Conservation (phyloP, 2,113 vertebrate genomes). For the Paedocypris sp. region DNA sequence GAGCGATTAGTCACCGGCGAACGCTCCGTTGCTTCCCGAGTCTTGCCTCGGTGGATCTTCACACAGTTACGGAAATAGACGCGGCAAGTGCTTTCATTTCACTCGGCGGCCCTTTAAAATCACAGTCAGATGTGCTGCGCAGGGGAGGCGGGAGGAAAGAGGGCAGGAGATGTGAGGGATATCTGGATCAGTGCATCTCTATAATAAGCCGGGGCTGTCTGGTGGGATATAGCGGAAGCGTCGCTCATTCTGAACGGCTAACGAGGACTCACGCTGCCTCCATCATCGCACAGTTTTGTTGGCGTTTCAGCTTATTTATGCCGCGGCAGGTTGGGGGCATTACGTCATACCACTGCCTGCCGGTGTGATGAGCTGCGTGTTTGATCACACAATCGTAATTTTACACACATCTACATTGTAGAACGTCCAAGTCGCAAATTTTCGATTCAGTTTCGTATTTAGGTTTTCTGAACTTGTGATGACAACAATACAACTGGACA, state of each 20-base stretch:
- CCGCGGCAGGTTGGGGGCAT: too few species aligned
- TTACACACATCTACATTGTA: too few species aligned
- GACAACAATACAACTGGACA: too few species aligned
- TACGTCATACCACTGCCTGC: background rate
- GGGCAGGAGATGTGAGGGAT: constrained; percentile 21
- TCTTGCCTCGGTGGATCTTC: constrained; percentile 34
- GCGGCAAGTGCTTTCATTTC: constrained; percentile 38
- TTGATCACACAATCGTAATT: too few species aligned
- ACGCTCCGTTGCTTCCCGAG: constrained; percentile 24
- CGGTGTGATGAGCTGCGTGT: background rate
- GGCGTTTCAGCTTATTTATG: background rate
- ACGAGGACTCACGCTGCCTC: constrained; percentile 11
- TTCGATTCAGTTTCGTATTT: too few species aligned
- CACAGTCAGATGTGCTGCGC: constrained; percentile 30
- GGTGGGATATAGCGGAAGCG: constrained; percentile 29
- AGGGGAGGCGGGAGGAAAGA: constrained; percentile 5
- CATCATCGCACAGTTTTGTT: constrained; percentile 7
- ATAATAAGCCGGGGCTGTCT: constrained; percentile 29
- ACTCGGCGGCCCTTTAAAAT: constrained; percentile 37
- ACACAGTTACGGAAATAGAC: constrained; percentile 37
- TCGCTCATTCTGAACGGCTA: constrained; percentile 16
- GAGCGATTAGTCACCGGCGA: constrained; percentile 35
- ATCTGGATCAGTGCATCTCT: constrained; percentile 29
- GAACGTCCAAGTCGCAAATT: too few species aligned
- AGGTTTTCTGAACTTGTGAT: too few species aligned